Conservation (phyloP, 2,888 invertebrate species). For the Theodoxus fluviatilis region DNA sequence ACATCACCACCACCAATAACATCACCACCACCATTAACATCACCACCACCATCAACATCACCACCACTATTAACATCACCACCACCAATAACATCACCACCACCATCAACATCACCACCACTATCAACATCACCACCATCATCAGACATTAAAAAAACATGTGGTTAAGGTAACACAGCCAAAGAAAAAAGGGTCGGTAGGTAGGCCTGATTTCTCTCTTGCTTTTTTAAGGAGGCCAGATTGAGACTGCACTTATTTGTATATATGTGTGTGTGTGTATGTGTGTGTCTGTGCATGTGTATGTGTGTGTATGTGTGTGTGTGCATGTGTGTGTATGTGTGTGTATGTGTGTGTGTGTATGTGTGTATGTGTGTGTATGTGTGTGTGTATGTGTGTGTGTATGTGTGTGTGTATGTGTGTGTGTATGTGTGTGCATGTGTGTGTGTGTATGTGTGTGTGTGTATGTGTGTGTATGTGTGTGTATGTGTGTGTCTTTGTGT, state of each 20-base stretch:
- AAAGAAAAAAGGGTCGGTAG: no score
- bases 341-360: slow-evolving; percentile 3
- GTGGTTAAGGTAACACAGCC: no score
- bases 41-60: no score
- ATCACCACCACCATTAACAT: no score
- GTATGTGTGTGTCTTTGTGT: not conserved
- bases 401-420: slow-evolving; percentile 10
- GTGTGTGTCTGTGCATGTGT: not conserved
- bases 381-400: not conserved
- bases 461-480: not conserved
- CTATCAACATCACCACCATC: no score
- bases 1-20: not conserved
- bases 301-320: slow-evolving; percentile 6
- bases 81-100: no score
- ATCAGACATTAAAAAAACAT: no score
- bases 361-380: slow-evolving; percentile 8
- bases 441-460: not conserved
- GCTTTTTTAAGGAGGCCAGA: no score
- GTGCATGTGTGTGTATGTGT: not conserved
- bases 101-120: no score
- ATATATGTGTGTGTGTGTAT: slow-evolving; percentile 16
- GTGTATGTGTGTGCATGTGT: not conserved
- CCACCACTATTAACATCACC: no score
- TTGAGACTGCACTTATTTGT: slow-evolving; percentile 7
- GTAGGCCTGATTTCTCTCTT: no score